These are phyloP conservation scores for Microchirus variegatus DNA, from an alignment of 2,797 vertebrate species.

Conservation along the genomic window DNA sequence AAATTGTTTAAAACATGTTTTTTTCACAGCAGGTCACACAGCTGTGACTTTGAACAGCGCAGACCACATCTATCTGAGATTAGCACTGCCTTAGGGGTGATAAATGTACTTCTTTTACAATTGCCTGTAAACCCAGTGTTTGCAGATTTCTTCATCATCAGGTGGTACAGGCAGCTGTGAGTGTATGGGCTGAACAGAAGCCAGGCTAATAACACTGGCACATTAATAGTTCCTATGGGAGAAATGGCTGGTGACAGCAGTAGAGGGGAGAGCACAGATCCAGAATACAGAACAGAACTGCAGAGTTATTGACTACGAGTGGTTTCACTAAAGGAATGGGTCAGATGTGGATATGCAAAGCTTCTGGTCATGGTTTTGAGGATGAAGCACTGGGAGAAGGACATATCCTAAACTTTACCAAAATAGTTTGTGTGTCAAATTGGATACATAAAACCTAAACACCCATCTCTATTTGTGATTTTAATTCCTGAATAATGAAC, in stretches of 20 bases:
- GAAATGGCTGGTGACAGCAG: conserved; percentile 46
- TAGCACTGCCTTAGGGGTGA: conserved; percentile 35
- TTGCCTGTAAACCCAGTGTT: conserved; percentile 55
- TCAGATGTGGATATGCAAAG: background rate
- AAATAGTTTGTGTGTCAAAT: no score
- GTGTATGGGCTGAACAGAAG: conserved; percentile 58
- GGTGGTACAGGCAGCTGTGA: conserved; percentile 59
- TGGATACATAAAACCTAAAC: no score
- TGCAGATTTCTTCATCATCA: conserved; percentile 57
- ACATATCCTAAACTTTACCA: no score
- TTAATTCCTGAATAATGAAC: no score
- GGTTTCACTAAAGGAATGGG: conserved; percentile 5
- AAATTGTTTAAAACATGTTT: background rate
- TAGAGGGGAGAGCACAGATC: conserved; percentile 11
- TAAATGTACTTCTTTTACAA: conserved; percentile 50
- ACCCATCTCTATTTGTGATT: no score
- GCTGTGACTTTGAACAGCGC: conserved; percentile 9
- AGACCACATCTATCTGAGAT: conserved; percentile 13
- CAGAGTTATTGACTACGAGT: background rate
- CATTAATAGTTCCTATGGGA: conserved; percentile 59
- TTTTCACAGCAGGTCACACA: conserved; percentile 1
- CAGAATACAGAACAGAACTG: conserved; percentile 37
- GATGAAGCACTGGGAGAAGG: background rate
- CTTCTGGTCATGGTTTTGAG: background rate
- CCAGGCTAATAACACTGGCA: conserved; percentile 62